These are phyloP conservation scores for Papilio demoleus DNA, from an alignment of 2,888 invertebrate genomes.

Conservation along the genomic window DNA sequence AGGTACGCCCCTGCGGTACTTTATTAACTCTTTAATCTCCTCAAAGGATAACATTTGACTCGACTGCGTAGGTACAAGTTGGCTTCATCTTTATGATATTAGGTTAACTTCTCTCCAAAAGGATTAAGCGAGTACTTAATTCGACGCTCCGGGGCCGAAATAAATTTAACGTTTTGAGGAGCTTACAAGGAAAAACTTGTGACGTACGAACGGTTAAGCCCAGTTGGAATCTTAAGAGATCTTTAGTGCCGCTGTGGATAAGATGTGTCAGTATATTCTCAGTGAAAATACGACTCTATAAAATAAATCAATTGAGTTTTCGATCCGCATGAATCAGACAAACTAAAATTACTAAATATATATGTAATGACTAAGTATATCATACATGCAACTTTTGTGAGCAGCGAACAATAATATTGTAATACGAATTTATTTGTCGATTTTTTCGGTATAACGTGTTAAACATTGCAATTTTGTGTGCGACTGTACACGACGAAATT, in stretches of 20 bases:
- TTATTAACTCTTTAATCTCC: slow-evolving; percentile 79
- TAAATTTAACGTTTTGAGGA: slow-evolving; percentile 79
- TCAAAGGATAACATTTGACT: slow-evolving; percentile 79
- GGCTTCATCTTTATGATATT: slow-evolving; percentile 81
- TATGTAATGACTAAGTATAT: no score
- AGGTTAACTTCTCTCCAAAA: slow-evolving; percentile 79
- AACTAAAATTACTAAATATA: slow-evolving; percentile 40
- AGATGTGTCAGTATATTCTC: slow-evolving; percentile 42
- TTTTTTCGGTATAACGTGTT: neutral
- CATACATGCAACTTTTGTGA: neutral
- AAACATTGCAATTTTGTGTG: slow-evolving; percentile 48
- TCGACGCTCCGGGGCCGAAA: slow-evolving; percentile 78
- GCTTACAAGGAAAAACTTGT: slow-evolving; percentile 81
- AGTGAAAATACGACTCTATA: slow-evolving; percentile 36
- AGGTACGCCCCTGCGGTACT: slow-evolving; percentile 44
- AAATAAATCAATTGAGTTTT: slow-evolving; percentile 43
- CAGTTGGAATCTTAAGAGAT: slow-evolving; percentile 60
- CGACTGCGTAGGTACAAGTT: slow-evolving; percentile 76
- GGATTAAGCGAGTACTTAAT: slow-evolving; percentile 81
- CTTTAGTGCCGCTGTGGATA: slow-evolving; percentile 48
- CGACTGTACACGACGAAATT: slow-evolving; percentile 65
- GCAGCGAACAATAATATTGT: neutral
- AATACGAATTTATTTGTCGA: neutral
- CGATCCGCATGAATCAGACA: slow-evolving; percentile 44
- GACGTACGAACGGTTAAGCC: slow-evolving; percentile 59